Base-by-base conservation (phyloP, 2,113 vertebrate species). In the Macrotus californicus region DNA sequence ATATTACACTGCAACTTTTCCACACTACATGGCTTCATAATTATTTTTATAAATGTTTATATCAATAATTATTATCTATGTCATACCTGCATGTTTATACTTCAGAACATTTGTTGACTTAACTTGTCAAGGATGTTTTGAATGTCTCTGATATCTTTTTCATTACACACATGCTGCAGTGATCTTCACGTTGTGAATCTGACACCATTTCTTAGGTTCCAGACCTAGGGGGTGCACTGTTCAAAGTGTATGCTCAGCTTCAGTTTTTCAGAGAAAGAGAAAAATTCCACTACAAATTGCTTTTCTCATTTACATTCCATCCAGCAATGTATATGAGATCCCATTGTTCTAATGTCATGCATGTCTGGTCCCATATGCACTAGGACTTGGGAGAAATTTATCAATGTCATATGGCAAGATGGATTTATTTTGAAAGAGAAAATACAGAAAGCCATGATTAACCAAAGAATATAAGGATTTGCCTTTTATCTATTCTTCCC, bases 341-440 rank as follows among this genome's bases (percentile, higher is more conserved):
- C 31, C n/a, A 48, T 89, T 92, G 39, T 94, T 93, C 56, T 36
- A 79, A 2, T 80, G 46, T 76, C 75, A 95, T 92, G 83, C 75
- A 94, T 96, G 80, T 2, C 4, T 93, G 54, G 14, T 59, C 18
- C 54, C 79, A 93, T 94, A 89, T 96, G 79, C 41, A 46, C 5
- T 46, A 89, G 19, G 43, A 46, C 83, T 92, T 83, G 34, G 79
- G 61, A 80, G 36, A 81, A 84, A 96, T 95, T 76, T 82, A 94
- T 97, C 96, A 96, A 29, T 95, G 92, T 95, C 96, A 95, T 66
- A 70, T 48, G 39, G 36, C 46, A 94, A 95, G 34, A 34, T 75
- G 21, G 54, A 48, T 80, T 89, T 95, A 75, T 82, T 94, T 93
- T 64, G n/a, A 81, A 94, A 89, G 69, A 15, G 24, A 88, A 91